phyloP scores from a whole-genome alignment of 2,113 vertebrate genomes.

The Phaethornis superciliosus region DNA sequence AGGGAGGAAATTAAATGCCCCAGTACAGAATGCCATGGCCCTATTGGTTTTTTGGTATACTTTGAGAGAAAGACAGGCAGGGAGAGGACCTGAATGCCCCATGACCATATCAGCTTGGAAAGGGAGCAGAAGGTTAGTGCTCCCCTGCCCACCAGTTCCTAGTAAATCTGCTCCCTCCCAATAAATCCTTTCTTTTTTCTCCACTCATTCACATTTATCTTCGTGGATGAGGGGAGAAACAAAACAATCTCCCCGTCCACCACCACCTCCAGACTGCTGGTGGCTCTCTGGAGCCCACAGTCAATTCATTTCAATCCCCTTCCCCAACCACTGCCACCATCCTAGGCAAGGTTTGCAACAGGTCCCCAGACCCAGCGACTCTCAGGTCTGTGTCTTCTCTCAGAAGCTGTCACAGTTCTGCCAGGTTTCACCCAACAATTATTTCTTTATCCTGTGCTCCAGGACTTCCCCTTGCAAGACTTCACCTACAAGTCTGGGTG shows the following conservation, averaged over 20 bases:
- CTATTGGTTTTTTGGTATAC: background rate
- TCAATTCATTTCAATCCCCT: background rate
- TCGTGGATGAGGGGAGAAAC: background rate
- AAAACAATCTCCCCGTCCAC: background rate
- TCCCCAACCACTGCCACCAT: background rate
- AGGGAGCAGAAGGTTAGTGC: background rate
- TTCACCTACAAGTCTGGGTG: background rate
- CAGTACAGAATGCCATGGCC: background rate
- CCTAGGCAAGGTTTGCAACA: background rate
- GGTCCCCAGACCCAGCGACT: background rate
- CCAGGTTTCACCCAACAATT: background rate
- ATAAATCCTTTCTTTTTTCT: conserved; percentile 11
- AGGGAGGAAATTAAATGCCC: conserved; percentile 37
- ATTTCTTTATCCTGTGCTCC: background rate
- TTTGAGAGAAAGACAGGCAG: background rate
- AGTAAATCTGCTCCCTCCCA: conserved; percentile 43
- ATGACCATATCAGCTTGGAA: accelerated
- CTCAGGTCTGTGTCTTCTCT: background rate
- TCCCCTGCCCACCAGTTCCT: background rate
- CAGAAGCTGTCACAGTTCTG: background rate
- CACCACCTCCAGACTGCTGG: background rate
- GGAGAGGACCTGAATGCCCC: background rate
- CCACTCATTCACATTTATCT: background rate
- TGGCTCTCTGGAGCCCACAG: background rate
- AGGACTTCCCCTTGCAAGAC: background rate